Evolutionary conservation across 2,888 invertebrate genomes (phyloP), one percentile per base, ranked within the genome.

Genomic region (Coelinius sp.): DNA sequence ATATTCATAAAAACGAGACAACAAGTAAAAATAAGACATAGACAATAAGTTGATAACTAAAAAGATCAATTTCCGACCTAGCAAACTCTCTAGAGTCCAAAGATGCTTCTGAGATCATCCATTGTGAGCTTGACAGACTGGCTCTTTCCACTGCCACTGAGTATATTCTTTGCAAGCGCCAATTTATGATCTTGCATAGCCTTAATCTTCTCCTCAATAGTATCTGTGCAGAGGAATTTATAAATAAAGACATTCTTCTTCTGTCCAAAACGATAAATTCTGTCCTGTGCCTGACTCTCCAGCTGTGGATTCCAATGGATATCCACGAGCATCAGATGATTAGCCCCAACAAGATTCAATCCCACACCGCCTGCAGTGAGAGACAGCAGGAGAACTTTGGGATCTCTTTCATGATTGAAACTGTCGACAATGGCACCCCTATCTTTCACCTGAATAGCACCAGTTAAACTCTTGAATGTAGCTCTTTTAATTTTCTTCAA

Each of bases 281-380:
- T 90, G 89, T 98, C 98, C 88, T 95, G 96, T 0, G 98, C 98
- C 88, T 98, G 98, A 53, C 93, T 91, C 88, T 99, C 98, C 59
- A 98, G 89, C 83, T 98, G 97, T 0, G 98, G 98, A 90, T 98
- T 99, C 97, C 98, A 99, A 88, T 98, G 98, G 68, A 97, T 91
- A 89, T 99, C 98, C 22, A 97, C 88, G 41, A 99, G 89, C 31
- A 98, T 91, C 59, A 99, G 90, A 87, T 98, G 96, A 89, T 95
- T 97, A 0, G 94, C 98, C 1, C 98, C 98, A 71, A 95, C 91
- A 69, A 98, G 90, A 90, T 99, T 98, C 12, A 99, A 89, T 22
- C 98, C 98, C 14, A 98, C 97, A 24, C 98, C 98, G 62, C 98
- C 98, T 46, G 98, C 97, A 73, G 94, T 94, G 27, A 98, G 89